phyloP scores from a whole-genome alignment of 2,888 invertebrate genomes.

The Hoplodrina blanda region DNA sequence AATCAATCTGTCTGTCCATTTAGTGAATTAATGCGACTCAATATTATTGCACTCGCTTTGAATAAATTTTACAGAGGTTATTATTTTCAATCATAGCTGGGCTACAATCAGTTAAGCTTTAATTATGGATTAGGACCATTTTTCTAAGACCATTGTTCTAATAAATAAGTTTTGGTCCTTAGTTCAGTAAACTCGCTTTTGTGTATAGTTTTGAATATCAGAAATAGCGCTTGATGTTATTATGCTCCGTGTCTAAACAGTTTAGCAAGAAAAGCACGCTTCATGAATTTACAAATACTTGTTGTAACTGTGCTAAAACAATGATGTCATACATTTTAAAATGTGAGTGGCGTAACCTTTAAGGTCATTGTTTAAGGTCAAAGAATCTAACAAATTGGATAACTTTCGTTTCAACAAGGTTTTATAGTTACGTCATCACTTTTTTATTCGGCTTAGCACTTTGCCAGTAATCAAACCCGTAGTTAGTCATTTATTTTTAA shows the following conservation, averaged over 20 bases:
- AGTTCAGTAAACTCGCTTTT: not conserved
- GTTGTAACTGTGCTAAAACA: slow-evolving; percentile 8
- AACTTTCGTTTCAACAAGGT: slow-evolving; percentile 7
- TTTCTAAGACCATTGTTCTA: too few relatives aligned
- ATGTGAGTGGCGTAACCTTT: slow-evolving; percentile 3
- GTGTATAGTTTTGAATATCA: slow-evolving; percentile 6
- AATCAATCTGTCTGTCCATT: too few relatives aligned
- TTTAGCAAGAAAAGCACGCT: slow-evolving; percentile 22
- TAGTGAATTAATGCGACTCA: too few relatives aligned
- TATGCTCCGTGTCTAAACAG: not conserved
- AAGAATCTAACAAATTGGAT: not conserved
- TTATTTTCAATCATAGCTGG: too few relatives aligned
- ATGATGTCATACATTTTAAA: slow-evolving; percentile 40
- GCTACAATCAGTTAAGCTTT: too few relatives aligned
- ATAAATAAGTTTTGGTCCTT: not conserved
- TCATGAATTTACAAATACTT: slow-evolving; percentile 38
- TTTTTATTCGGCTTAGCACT: not conserved
- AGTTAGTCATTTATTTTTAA: too few relatives aligned
- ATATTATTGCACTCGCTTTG: too few relatives aligned
- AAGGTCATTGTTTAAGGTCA: slow-evolving; percentile 8
- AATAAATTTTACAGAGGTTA: too few relatives aligned
- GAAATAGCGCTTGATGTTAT: slow-evolving; percentile 10
- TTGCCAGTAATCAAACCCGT: too few relatives aligned
- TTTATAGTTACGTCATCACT: not conserved
- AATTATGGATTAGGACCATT: not conserved